Evolutionary conservation across 2,888 invertebrate genomes (phyloP).

Genomic region (Drosophila diplacantha): DNA sequence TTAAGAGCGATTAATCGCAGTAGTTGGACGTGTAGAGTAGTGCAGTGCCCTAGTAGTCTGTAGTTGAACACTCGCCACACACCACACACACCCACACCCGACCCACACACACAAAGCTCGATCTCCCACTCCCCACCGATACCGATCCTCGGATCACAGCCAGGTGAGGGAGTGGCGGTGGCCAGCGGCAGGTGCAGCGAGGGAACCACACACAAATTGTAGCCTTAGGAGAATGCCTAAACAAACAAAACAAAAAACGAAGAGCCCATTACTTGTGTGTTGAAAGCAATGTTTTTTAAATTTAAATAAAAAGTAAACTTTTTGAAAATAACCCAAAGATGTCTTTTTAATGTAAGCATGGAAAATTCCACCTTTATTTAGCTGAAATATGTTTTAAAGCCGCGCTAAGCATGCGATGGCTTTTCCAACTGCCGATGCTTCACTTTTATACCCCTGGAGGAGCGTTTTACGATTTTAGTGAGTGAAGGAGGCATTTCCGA

Average conservation of each 20-base stretch:
- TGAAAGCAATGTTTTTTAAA: slow-evolving; percentile 51
- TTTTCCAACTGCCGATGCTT: too few species aligned
- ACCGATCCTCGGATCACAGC: slow-evolving; percentile 1
- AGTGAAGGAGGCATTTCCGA: too few species aligned
- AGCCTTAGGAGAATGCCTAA: slow-evolving; percentile 59
- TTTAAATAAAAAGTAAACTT: slow-evolving; percentile 20
- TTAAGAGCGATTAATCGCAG: slow-evolving; percentile 12
- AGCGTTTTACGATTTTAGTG: too few species aligned
- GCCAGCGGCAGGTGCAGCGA: not conserved
- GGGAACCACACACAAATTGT: slow-evolving; percentile 36
- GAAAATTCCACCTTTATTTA: not conserved
- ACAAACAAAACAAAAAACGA: slow-evolving; percentile 17
- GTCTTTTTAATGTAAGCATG: not conserved
- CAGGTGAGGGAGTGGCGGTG: not conserved
- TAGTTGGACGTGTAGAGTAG: slow-evolving; percentile 34
- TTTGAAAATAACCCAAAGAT: slow-evolving; percentile 14
- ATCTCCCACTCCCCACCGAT: not conserved
- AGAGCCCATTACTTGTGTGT: slow-evolving; percentile 38
- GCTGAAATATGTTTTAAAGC: not conserved
- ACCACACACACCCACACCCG: not conserved
- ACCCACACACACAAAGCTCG: not conserved
- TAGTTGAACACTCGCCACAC: slow-evolving; percentile 4
- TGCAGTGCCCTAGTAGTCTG: slow-evolving; percentile 38
- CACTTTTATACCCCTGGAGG: too few species aligned
- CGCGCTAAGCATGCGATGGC: too few species aligned